Evolutionary conservation across 1,140 invertebrate species (phyloP).

Genomic region (Euglossa dilemma): DNA sequence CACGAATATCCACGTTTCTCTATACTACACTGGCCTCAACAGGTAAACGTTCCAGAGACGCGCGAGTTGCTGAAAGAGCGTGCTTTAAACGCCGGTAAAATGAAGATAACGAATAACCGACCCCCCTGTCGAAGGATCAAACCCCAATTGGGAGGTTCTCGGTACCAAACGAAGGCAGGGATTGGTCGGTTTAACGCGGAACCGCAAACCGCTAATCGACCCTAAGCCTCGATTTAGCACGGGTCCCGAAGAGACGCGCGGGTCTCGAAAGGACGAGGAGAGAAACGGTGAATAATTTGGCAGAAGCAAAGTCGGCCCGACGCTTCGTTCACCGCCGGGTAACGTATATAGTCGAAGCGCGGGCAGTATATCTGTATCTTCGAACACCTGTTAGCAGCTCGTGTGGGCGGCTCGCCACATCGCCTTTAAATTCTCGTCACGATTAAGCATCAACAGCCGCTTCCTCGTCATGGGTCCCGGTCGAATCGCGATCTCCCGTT

Average conservation of each 20-base stretch:
- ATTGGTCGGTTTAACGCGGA: neutral
- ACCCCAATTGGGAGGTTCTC: neutral
- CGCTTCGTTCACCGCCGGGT: neutral
- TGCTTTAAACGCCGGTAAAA: neutral
- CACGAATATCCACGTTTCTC: too few relatives aligned
- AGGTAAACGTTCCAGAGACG: neutral
- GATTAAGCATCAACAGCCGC: constrained; percentile 14
- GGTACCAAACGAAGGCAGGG: neutral
- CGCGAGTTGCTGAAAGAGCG: too few relatives aligned
- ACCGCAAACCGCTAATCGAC: neutral
- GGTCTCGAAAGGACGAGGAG: neutral
- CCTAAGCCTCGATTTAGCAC: neutral
- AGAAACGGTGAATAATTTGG: constrained; percentile 27
- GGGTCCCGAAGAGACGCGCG: neutral
- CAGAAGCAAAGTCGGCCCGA: neutral
- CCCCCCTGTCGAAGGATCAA: neutral
- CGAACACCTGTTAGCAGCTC: constrained; percentile 79
- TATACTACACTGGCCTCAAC: neutral
- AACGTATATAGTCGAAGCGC: constrained; percentile 9
- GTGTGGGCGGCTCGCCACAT: constrained; percentile 62
- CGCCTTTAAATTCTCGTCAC: constrained; percentile 64
- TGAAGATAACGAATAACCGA: neutral
- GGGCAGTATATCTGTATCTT: constrained; percentile 77
- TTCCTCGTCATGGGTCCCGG: neutral
- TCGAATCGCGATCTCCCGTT: neutral